Evolutionary conservation across 2,888 invertebrate genomes (phyloP), one percentile per base, ranked within the genome.

Genomic region (Lypha dubia): DNA sequence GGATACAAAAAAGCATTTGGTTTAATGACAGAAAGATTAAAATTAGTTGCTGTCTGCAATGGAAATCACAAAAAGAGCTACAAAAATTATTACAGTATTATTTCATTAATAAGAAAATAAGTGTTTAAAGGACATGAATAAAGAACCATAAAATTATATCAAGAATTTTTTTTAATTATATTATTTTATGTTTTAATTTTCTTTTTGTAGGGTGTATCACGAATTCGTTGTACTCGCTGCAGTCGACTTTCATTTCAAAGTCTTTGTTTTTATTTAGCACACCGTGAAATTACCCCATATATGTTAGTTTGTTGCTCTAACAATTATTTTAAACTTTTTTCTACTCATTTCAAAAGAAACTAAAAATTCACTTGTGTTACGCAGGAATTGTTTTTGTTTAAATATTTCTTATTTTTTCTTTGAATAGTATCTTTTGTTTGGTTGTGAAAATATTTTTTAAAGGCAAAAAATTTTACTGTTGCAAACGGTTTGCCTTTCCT

Each of bases 341-440:
- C 22, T 20, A 76, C n/a, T 3, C 13, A 35, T 58, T 67, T 41
- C 17, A 49, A 76, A 35, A 24, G 22, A 58, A 68, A 49, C 49
- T 58, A 68, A 60, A 49, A 49, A 56, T 46, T 17, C 11, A 35
- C 20, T 75, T 58, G n/a, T 35, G 13, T 41, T 46, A 46, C 49
- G 46, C 22, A 58, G 58, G 53, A 67, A 65, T 41, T 49, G n/a
- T 15, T n/a, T 60, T 71, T 58, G n/a, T 32, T 60, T 44, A 20
- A 49, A 46, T 7, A 46, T 17, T 17, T 20, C 20, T 4, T 6
- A 0, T 51, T 49, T 53, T 56, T 67, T 67, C 11, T 20, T n/a
- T 53, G 4, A 58, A 44, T 4, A n/a, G n/a, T n/a, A 46, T 0
- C 15, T 60, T 60, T 46, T 60, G 32, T 73, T 22, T 60, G 35